Base-by-base conservation (phyloP, 1,140 invertebrate species). In the Meloidogyne exigua region DNA sequence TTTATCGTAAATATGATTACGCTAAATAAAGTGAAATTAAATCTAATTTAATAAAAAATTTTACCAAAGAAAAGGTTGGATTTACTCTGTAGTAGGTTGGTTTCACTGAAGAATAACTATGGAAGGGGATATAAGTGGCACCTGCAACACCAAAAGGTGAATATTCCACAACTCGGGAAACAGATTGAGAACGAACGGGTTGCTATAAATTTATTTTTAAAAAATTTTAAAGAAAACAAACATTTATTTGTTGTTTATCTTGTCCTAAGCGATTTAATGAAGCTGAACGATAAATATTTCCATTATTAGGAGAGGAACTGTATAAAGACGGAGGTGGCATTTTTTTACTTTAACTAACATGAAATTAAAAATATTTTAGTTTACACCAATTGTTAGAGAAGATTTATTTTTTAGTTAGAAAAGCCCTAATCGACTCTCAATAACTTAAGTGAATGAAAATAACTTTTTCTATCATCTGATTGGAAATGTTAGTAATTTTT, bases 1-100 rank as follows among this genome's bases (percentile, higher is more conserved):
- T 63, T 73, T 73, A 49, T 73, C 71, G 12, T 42, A 63, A 62
- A 73, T 64, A 65, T 73, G 65, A 63, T 36, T 64, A 10, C 71
- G 23, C 71, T 73, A 32, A 12, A 23, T 32, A 32, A 36, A 69
- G 28, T 1, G 23, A 2, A 7, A 44, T 69, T 44, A 32, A 21
- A 39, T 32, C 25, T 9, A 15, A 13, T 39, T 69, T 32, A 32
- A 4, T 15, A 11, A 36, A 69, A 26, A 69, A 28, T 44, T n/a
- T 62, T 57, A 73, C 71, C 57, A 73, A 63, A 7, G 71, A 28
- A 63, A 57, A 73, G 2, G 3, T 36, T n/a, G 71, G 71, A 21
- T 73, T 73, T 12, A 63, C 57, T 25, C 71, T 44, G 9, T 73
- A 73, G 9, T 64, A 28, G 21, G 23, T 62, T 21, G 71, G 39